A percentile compares a stretch with the other conserved stretches of the same genome.
Evolutionary conservation across 2,797 vertebrate species (phyloP).

Genomic region (Aselliscus stoliczkanus): DNA sequence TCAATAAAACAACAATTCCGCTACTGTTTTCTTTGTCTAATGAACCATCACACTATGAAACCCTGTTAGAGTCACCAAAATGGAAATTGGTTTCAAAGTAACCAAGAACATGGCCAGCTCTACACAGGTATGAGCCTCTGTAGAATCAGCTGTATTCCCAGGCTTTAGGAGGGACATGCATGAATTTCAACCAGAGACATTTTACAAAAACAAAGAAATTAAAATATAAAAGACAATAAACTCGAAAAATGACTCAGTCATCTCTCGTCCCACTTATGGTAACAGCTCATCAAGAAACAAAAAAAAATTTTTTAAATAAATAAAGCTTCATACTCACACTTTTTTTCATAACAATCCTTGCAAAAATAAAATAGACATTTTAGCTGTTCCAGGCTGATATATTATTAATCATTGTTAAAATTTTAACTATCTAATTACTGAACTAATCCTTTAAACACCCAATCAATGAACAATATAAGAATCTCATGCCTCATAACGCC

Average conservation of each 20-base stretch:
- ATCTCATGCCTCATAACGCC: not conserved
- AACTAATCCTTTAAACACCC: not conserved
- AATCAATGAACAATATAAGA: not conserved
- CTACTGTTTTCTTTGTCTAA: not conserved
- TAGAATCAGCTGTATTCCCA: not conserved
- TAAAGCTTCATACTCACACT: not conserved
- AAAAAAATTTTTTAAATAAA: not conserved
- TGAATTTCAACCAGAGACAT: not conserved
- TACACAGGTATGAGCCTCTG: not conserved
- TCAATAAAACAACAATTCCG: not conserved
- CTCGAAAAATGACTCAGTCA: not conserved
- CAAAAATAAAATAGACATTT: not conserved
- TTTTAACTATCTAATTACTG: not conserved
- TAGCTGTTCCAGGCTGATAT: not conserved
- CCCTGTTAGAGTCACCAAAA: not conserved
- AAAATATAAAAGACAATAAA: not conserved
- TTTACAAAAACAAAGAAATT: not conserved
- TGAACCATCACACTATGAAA: not conserved
- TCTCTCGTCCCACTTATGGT: not conserved
- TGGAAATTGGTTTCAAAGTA: not conserved
- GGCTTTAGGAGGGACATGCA: not conserved
- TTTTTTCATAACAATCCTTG: not conserved
- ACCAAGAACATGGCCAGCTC: not conserved
- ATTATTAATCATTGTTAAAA: not conserved
- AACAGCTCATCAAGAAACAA: not conserved